phyloP scores from a whole-genome alignment of 2,888 invertebrate species.

The Pollenia griseotomentosa region DNA sequence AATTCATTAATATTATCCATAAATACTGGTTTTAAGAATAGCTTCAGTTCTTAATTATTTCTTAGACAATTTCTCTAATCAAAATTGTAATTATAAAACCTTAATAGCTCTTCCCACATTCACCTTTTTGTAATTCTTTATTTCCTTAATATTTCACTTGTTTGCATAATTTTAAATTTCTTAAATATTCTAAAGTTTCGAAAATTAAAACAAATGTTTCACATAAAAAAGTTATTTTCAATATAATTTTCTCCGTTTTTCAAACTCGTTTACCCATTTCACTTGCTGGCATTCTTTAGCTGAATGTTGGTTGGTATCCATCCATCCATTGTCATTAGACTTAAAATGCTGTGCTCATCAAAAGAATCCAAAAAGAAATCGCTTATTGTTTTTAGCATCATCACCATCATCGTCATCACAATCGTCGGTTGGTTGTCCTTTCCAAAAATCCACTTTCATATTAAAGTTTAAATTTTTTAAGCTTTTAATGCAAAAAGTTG shows the following conservation, averaged over 20 bases:
- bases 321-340: conserved; percentile 59
- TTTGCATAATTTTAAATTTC: neutral
- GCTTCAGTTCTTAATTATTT: too few species aligned
- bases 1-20: too few species aligned
- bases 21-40: too few species aligned
- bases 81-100: too few species aligned
- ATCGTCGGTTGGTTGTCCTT: conserved; percentile 60
- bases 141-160: neutral
- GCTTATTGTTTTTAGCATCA: conserved; percentile 61
- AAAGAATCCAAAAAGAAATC: conserved; percentile 58
- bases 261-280: conserved; percentile 51
- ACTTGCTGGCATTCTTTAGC: conserved; percentile 40
- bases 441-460: conserved; percentile 78
- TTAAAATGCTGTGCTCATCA: conserved; percentile 65
- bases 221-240: conserved; percentile 45
- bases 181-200: conserved; percentile 32
- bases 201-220: conserved; percentile 61
- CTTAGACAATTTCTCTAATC: too few species aligned
- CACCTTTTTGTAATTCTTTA: neutral
- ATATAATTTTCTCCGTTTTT: conserved; percentile 51
- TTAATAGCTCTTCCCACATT: neutral
- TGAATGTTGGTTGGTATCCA: conserved; percentile 26
- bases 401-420: conserved; percentile 43
- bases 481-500: conserved; percentile 80
- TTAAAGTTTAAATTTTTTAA: conserved; percentile 81